phyloP scores from a whole-genome alignment of 2,888 invertebrate genomes.

The Apeira syringaria region DNA sequence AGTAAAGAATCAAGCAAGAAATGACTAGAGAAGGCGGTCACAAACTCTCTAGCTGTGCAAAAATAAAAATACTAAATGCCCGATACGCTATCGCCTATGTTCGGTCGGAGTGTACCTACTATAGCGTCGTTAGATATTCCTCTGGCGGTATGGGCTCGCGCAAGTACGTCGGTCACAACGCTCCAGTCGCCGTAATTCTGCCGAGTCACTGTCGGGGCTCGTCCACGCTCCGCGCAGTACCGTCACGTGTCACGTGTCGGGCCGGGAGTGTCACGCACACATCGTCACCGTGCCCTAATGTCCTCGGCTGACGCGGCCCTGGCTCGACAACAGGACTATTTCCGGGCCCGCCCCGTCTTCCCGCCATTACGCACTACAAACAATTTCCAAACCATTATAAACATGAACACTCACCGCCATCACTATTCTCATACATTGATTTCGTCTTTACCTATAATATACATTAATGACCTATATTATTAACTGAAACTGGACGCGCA shows the following conservation, averaged over 20 bases:
- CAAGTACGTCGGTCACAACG: too few species aligned
- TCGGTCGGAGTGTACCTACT: too few species aligned
- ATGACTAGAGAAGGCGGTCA: too few species aligned
- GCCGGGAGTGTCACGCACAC: conserved; percentile 64
- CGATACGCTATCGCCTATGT: too few species aligned
- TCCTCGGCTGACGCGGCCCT: conserved; percentile 72
- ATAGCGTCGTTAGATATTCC: too few species aligned
- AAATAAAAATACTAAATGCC: too few species aligned
- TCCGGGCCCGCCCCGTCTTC: conserved; percentile 75
- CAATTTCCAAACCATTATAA: conserved; percentile 72
- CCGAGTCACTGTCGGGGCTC: conserved; percentile 48
- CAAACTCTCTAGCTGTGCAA: too few species aligned
- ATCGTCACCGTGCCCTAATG: conserved; percentile 63
- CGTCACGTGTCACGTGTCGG: conserved; percentile 60
- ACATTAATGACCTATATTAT: too few species aligned
- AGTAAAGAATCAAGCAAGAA: too few species aligned
- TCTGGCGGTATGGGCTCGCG: too few species aligned
- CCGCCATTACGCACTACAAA: conserved; percentile 72
- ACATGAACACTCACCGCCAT: conserved; percentile 65
- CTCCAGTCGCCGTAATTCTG: conserved; percentile 40
- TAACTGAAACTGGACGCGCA: conserved; percentile 34
- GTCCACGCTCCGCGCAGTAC: conserved; percentile 38
- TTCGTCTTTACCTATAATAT: conserved; percentile 49
- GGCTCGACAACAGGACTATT: conserved; percentile 77
- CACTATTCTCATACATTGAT: conserved; percentile 54